Evolutionary conservation across 2,113 vertebrate genomes (phyloP), one percentile per base, ranked within the genome.

Genomic region (Oxygymnocypris stewartii): DNA sequence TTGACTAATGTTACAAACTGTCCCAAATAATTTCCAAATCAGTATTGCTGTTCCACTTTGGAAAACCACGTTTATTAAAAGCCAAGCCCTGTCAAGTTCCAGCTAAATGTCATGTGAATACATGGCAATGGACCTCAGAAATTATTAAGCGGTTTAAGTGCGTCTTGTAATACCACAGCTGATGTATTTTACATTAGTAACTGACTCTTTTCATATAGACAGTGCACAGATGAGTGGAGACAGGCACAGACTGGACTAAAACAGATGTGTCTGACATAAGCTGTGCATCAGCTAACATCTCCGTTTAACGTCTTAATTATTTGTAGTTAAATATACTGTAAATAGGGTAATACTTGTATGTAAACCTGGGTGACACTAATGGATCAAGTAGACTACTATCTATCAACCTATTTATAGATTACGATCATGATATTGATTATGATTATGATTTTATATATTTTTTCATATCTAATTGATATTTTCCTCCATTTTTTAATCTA

Each of bases 71-170:
- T 90, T 92, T 92, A 94, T 93, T 94, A 94, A 90, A 91, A 88
- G 92, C 92, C 91, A 82, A 85, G 89, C 47, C 65, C 82, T 87
- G 87, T 93, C 90, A 89, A 86, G 88, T 89, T 91, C 89, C 88
- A 91, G 93, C 87, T 91, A 88, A 87, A 88, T 83, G 67, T 85
- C 61, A 80, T 87, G 87, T 61, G 42, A 89, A 84, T 37, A 85
- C 75, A 82, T 82, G 81, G 92, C 88, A 89, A 73, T 35, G 65
- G 82, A 90, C 90, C 91, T 94, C 87, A 94, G 93, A 90, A 94
- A 95, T 95, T 93, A 95, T 95, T 95, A 91, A 95, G 89, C 92
- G 92, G 91, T 92, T 92, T 93, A 94, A 95, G 93, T 94, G 93
- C 94, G 92, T 85, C 87, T 77, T 90, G 93, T 94, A 93, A 94